A percentile compares a stretch with the other conserved stretches of the same genome.
Evolutionary conservation across 2,888 invertebrate genomes (phyloP).

Genomic region (Limnephilus marmoratus): DNA sequence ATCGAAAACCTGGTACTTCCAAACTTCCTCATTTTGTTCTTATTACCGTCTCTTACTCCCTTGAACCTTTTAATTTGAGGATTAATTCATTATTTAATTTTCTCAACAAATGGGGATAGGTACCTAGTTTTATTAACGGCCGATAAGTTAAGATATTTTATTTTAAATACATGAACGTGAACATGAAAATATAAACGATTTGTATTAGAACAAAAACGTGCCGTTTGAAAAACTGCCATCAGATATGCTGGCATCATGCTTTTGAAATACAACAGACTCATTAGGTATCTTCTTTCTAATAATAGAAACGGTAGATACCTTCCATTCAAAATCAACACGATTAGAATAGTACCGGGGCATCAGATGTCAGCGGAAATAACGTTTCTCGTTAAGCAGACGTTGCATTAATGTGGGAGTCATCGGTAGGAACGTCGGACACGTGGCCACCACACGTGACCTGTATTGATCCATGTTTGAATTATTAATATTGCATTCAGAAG

Average conservation of each 20-base stretch:
- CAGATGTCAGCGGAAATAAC: background rate
- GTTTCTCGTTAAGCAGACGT: background rate
- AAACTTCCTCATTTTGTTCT: background rate
- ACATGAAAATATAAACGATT: background rate
- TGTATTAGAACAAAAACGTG: background rate
- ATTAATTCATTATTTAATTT: too few species aligned
- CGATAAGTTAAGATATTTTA: background rate
- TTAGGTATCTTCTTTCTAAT: too few species aligned
- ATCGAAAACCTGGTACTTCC: too few species aligned
- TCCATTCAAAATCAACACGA: background rate
- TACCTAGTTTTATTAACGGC: background rate
- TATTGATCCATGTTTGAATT: constrained; percentile 14
- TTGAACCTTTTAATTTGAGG: background rate
- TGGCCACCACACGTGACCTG: constrained; percentile 9
- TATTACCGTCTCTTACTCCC: background rate
- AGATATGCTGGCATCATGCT: background rate
- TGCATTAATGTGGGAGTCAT: background rate
- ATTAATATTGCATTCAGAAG: background rate
- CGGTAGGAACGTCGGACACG: constrained; percentile 2
- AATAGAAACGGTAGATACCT: background rate
- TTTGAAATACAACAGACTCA: background rate
- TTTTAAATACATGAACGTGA: background rate
- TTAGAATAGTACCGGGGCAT: background rate
- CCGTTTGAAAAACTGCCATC: background rate
- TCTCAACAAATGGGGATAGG: background rate